These are phyloP conservation scores for Cheilosia vulpina DNA, from an alignment of 2,888 invertebrate species.

Conservation along the genomic window DNA sequence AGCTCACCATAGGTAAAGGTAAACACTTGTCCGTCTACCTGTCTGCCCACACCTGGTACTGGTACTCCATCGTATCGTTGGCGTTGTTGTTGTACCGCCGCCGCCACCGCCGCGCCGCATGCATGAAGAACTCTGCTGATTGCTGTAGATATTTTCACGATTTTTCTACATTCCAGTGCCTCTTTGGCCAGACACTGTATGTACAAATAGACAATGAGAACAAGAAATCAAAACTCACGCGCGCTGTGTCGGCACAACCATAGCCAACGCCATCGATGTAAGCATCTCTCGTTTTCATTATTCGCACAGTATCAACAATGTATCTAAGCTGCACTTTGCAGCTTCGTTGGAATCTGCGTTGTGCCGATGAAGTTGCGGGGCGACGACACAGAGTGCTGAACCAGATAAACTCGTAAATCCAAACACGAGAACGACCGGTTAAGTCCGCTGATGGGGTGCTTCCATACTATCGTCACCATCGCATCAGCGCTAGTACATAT, in stretches of 20 bases:
- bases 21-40: slow-evolving; percentile 70
- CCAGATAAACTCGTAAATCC: slow-evolving; percentile 74
- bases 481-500: slow-evolving; percentile 23
- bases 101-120: slow-evolving; percentile 7
- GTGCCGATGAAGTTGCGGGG: slow-evolving; percentile 13
- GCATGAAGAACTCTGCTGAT: slow-evolving; percentile 58
- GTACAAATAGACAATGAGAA: slow-evolving; percentile 41
- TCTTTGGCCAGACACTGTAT: slow-evolving; percentile 31
- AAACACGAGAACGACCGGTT: slow-evolving; percentile 38
- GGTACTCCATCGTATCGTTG: slow-evolving; percentile 37
- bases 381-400: slow-evolving; percentile 26
- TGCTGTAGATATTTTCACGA: slow-evolving; percentile 69
- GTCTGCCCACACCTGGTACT: slow-evolving; percentile 64
- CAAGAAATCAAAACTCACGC: slow-evolving; percentile 69
- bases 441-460: slow-evolving; percentile 42
- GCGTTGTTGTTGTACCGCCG: slow-evolving; percentile 23
- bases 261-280: slow-evolving; percentile 22
- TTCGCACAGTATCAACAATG: slow-evolving; percentile 24
- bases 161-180: slow-evolving; percentile 68
- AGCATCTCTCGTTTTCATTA: slow-evolving; percentile 59
- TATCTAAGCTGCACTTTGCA: slow-evolving; percentile 33
- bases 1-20: slow-evolving; percentile 36
- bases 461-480: slow-evolving; percentile 54
- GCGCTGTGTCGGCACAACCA: slow-evolving; percentile 32
- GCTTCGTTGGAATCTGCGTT: slow-evolving; percentile 24